Evolutionary conservation across 2,113 vertebrate species (phyloP), one percentile per base, ranked within the genome.

Genomic region (Mystacornis crossleyi): DNA sequence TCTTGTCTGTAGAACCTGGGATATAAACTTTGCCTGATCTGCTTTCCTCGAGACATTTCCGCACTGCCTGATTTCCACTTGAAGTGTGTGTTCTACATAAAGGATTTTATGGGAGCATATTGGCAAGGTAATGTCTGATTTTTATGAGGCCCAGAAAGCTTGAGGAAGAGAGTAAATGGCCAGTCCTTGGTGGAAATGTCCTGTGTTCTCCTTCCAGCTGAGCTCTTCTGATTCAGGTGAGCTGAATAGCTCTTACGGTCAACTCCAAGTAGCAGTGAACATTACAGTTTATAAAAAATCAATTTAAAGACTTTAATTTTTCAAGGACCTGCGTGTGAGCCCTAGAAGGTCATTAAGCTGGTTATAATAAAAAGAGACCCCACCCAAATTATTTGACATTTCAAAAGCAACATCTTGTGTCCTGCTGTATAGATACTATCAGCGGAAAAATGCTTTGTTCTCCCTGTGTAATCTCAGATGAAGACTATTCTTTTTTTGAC

Each of bases 381-480:
- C 51, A 51, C 40, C 14, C 18, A 65, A 84, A 66, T 3, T 87
- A 79, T 93, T 23, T 87, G 70, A 26, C 50, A 40, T 93, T 95
- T 95, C 62, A 72, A 75, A 93, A 87, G 73, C 57, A 96, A 87
- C 66, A 54, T 82, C 45, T 92, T 86, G 54, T 80, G 57, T 75
- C 78, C 62, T 79, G 53, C 80, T 96, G 24, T 70, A 55, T 48
- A 71, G 93, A 81, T 84, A 45, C 1, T 57, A 87, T 87, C 70
- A 80, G 45, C 70, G 36, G 53, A 82, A 74, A 90, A 95, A 94
- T 51, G 34, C 62, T 82, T 93, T 77, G 26, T 75, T 95, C 54
- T 96, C 24, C 36, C 18, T 93, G 14, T 65, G 29, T 72, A 69
- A 85, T 58, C 34, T 93, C 54, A 73, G 45, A 91, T 66, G 66